Conservation (phyloP, 2,797 vertebrate species). For the Petrocephalus sullivani region DNA sequence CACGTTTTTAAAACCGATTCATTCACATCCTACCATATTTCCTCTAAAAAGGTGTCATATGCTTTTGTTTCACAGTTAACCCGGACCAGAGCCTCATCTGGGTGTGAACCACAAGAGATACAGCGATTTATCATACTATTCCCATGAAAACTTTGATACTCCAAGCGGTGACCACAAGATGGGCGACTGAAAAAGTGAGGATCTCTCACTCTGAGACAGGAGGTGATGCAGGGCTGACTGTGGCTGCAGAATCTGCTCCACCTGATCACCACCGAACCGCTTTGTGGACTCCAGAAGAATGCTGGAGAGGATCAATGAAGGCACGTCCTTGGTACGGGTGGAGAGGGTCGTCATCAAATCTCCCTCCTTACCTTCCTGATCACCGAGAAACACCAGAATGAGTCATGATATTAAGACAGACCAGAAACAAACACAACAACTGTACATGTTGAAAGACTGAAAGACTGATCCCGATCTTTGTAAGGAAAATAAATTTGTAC, state of each 20-base stretch:
- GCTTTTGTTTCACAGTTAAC: neutral
- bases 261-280: constrained; percentile 32
- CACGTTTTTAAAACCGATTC: too few relatives aligned
- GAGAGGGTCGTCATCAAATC: constrained; percentile 45
- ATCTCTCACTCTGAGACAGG: constrained; percentile 44
- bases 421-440: neutral
- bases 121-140: neutral
- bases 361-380: constrained; percentile 49
- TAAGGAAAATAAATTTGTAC: neutral
- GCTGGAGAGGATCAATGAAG: constrained; percentile 40
- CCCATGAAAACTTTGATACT: neutral
- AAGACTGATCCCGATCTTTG: neutral
- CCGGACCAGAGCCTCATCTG: neutral
- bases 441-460: neutral
- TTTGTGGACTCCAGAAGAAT: constrained; percentile 52
- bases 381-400: neutral
- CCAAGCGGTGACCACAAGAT: neutral
- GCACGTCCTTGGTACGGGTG: neutral
- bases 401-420: neutral
- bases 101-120: neutral
- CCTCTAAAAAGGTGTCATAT: neutral
- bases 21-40: too few relatives aligned
- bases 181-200: neutral
- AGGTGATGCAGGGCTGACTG: constrained; percentile 55
- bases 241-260: constrained; percentile 45